Evolutionary conservation across 2,113 vertebrate genomes (phyloP).

Genomic region (Sapajus apella): DNA sequence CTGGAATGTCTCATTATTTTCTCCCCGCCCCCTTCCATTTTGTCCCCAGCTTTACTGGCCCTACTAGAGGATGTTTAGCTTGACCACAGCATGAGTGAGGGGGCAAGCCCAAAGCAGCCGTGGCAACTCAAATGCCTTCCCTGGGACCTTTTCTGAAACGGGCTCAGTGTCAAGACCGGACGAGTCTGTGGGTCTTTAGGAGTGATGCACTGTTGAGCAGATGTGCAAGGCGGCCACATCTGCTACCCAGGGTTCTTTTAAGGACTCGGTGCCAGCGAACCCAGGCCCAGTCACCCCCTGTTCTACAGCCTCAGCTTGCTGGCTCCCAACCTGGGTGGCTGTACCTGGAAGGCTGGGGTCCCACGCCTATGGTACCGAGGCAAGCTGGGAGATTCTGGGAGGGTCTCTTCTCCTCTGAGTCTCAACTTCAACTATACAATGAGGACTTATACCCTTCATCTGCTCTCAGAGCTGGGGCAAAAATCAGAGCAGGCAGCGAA

Average conservation of each 20-base stretch:
- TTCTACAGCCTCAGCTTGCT: neutral
- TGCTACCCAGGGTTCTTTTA: slow-evolving; percentile 28
- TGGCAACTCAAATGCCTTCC: neutral
- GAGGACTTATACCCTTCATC: neutral
- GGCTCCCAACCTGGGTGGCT: neutral
- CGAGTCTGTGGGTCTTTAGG: neutral
- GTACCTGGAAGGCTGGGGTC: neutral
- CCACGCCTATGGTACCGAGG: neutral
- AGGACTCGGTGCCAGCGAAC: slow-evolving; percentile 7
- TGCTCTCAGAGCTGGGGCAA: neutral
- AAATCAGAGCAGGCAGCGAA: neutral
- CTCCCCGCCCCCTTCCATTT: neutral
- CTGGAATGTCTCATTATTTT: neutral
- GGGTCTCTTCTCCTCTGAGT: neutral
- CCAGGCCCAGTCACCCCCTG: neutral
- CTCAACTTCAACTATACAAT: neutral
- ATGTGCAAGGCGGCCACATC: neutral
- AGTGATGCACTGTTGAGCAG: neutral
- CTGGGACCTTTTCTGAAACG: neutral
- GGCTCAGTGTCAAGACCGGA: neutral
- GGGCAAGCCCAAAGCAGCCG: neutral
- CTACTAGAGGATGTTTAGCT: neutral
- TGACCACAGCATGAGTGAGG: neutral
- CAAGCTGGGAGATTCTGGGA: neutral
- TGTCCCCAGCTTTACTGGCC: neutral